phyloP scores from a whole-genome alignment of 1,140 invertebrate species.

The Bombus pyrosoma region DNA sequence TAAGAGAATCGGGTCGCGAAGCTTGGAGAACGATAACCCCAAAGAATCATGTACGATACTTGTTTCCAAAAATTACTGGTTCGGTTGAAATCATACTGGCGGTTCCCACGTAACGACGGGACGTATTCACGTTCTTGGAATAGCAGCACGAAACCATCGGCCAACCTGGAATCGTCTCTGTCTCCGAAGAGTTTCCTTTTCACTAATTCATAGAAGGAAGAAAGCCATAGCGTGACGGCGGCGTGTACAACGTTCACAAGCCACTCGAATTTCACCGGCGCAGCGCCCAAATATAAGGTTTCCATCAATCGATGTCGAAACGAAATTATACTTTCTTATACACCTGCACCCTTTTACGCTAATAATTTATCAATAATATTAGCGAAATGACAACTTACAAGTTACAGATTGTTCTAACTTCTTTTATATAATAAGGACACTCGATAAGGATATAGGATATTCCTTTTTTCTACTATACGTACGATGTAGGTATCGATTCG shows the following conservation, averaged over 20 bases:
- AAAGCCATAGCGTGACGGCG: slow-evolving; percentile 57
- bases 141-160: slow-evolving; percentile 37
- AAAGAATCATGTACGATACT: background rate
- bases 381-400: background rate
- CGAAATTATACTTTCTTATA: slow-evolving; percentile 9
- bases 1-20: background rate
- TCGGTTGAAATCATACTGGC: background rate
- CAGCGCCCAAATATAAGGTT: slow-evolving; percentile 25
- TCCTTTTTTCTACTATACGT: background rate
- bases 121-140: slow-evolving; percentile 23
- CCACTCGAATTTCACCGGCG: slow-evolving; percentile 20
- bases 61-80: slow-evolving; percentile 30
- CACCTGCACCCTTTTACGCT: background rate
- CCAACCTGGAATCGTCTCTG: slow-evolving; percentile 23
- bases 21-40: background rate
- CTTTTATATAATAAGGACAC: too few species aligned
- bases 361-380: background rate
- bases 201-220: slow-evolving; percentile 64
- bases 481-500: background rate
- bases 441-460: background rate
- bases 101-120: background rate
- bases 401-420: background rate
- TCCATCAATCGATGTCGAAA: slow-evolving; percentile 24
- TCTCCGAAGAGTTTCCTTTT: slow-evolving; percentile 59
- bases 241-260: background rate